These are phyloP conservation scores for Drosophila sp. DNA, from an alignment of 1,140 invertebrate genomes.

Conservation along the genomic window DNA sequence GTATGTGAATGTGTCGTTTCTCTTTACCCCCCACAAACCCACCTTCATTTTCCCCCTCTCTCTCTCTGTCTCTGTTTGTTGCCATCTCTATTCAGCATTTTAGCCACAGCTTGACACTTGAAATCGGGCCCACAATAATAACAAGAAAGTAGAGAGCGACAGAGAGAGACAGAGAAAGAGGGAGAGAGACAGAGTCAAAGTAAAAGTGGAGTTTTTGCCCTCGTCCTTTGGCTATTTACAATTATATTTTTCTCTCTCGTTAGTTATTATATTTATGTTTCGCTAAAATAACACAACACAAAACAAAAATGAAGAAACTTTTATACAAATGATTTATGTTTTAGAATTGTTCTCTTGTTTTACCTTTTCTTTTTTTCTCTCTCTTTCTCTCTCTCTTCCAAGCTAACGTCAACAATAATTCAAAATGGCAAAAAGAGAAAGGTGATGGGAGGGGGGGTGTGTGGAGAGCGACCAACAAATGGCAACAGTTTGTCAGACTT, in stretches of 20 bases:
- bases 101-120: constrained; percentile 71
- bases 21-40: neutral
- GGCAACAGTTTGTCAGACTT: constrained; percentile 80
- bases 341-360: constrained; percentile 73
- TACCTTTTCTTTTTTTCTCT: constrained; percentile 13
- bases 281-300: constrained; percentile 46
- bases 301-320: constrained; percentile 63
- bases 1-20: constrained; percentile 71
- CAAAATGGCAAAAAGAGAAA: constrained; percentile 49
- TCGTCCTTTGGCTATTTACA: constrained; percentile 68
- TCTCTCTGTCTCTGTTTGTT: neutral
- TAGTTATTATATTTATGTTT: constrained; percentile 81
- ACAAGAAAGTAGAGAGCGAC: constrained; percentile 28
- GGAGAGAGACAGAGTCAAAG: constrained; percentile 25
- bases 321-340: constrained; percentile 74
- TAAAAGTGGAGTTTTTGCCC: constrained; percentile 48
- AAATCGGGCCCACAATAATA: constrained; percentile 58
- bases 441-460: constrained; percentile 18
- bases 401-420: constrained; percentile 74
- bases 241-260: constrained; percentile 80
- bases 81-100: constrained; percentile 26
- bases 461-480: constrained; percentile 42
- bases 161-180: constrained; percentile 21
- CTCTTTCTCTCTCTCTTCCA: constrained; percentile 18
- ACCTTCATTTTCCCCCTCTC: neutral